Evolutionary conservation across 2,797 vertebrate genomes (phyloP).

Genomic region (Diplodus puntazzo): DNA sequence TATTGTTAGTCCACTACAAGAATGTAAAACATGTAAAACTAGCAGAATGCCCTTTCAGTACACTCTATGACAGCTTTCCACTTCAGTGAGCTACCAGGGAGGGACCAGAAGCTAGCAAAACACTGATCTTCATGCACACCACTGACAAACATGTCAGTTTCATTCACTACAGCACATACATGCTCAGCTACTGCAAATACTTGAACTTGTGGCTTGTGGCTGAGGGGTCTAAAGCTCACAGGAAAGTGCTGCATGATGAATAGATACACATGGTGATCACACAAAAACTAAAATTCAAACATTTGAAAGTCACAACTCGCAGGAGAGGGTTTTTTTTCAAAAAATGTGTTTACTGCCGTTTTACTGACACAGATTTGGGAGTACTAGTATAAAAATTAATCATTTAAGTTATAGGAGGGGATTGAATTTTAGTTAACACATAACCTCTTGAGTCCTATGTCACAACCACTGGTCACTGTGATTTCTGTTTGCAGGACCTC

Average conservation of each 20-base stretch:
- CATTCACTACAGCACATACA: slow-evolving; percentile 15
- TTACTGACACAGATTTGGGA: neutral
- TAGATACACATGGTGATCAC: neutral
- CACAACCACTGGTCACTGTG: slow-evolving; percentile 32
- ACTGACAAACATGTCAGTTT: slow-evolving; percentile 40
- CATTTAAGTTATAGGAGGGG: neutral
- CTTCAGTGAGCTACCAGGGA: slow-evolving; percentile 42
- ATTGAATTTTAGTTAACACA: slow-evolving; percentile 1
- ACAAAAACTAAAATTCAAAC: neutral
- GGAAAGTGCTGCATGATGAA: neutral
- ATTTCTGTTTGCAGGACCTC: slow-evolving; percentile 54
- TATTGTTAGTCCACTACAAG: slow-evolving; percentile 29
- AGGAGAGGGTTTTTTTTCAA: neutral
- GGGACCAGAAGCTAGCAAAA: slow-evolving; percentile 50
- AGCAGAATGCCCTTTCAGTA: slow-evolving; percentile 39
- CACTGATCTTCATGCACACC: slow-evolving; percentile 39
- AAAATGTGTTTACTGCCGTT: neutral
- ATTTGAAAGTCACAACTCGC: neutral
- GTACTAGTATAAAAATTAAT: slow-evolving; percentile 4
- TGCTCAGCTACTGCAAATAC: slow-evolving; percentile 25
- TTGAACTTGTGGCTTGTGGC: slow-evolving; percentile 16
- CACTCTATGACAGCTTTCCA: slow-evolving; percentile 33
- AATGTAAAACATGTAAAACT: slow-evolving; percentile 56
- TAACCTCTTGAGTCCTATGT: slow-evolving; percentile 10
- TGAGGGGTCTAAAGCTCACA: slow-evolving; percentile 20